phyloP scores from a whole-genome alignment of 2,113 vertebrate genomes.

The Orycteropus afer region DNA sequence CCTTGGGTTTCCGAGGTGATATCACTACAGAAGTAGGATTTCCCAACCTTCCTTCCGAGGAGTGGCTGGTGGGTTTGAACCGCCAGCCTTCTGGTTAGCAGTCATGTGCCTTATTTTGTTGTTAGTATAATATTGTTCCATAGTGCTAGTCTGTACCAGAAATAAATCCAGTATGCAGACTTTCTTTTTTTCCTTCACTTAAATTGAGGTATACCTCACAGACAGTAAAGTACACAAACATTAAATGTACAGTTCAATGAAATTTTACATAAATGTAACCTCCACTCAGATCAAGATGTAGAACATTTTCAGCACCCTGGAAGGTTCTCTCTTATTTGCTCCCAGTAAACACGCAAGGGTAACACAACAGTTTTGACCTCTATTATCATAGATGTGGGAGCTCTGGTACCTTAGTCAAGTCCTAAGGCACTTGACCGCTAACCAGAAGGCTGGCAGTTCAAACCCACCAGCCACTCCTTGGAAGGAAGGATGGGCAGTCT shows the following conservation, averaged over 20 bases:
- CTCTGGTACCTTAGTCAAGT: too few species aligned
- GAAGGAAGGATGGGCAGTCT: too few species aligned
- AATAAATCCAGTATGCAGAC: constrained; percentile 29
- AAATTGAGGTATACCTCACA: constrained; percentile 27
- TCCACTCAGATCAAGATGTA: constrained; percentile 11
- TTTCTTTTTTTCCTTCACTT: constrained; percentile 24
- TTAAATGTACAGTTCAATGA: constrained; percentile 44
- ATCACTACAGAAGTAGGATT: too few species aligned
- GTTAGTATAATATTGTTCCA: constrained; percentile 47
- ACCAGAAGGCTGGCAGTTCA: too few species aligned
- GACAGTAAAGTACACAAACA: constrained; percentile 5
- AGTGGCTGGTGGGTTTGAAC: too few species aligned
- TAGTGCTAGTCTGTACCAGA: background rate
- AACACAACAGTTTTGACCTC: constrained; percentile 37
- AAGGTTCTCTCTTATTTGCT: background rate
- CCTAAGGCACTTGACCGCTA: too few species aligned
- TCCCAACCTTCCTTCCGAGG: too few species aligned
- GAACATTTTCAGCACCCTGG: background rate
- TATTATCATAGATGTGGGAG: constrained; percentile 45
- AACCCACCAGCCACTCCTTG: too few species aligned
- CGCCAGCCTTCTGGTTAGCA: too few species aligned
- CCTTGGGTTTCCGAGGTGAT: too few species aligned
- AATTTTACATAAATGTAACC: constrained; percentile 30
- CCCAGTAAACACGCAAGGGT: background rate
- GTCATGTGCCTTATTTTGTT: too few species aligned